Conservation (phyloP, 53 echinoderm and acorn worm species). For the Antedon mediterranea region DNA sequence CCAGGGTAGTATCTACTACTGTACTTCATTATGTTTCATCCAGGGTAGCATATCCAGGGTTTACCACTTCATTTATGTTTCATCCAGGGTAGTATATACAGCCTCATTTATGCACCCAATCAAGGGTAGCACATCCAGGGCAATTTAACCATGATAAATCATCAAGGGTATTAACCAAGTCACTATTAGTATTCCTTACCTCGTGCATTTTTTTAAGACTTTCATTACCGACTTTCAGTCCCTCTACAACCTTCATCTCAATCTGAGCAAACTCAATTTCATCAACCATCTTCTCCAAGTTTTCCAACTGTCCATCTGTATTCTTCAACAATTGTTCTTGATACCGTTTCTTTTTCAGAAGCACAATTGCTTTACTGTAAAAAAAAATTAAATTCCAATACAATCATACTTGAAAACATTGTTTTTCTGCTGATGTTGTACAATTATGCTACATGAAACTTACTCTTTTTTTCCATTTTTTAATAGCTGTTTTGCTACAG, state of each 20-base stretch:
- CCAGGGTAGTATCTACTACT: no score
- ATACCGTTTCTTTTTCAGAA: constrained; percentile 92
- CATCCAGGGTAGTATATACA: no score
- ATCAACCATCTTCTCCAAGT: constrained; percentile 64
- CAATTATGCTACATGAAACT: constrained; percentile 9
- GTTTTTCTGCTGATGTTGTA: background rate
- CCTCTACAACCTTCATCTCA: constrained; percentile 73
- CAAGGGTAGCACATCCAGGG: no score
- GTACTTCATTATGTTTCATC: no score
- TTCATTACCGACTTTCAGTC: constrained; percentile 82
- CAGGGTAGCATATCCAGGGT: no score
- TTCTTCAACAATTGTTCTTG: constrained; percentile 78
- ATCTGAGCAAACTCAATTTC: constrained; percentile 88
- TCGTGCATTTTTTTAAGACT: constrained; percentile 96
- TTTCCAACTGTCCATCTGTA: constrained; percentile 75
- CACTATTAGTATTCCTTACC: constrained; percentile 29
- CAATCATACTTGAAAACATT: no score
- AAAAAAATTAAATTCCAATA: no score
- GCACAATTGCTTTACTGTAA: constrained; percentile 54
- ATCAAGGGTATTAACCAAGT: no score
- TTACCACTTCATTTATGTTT: no score
- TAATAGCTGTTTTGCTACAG: constrained; percentile 68
- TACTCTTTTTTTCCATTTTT: constrained; percentile 95
- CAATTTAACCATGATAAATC: no score
- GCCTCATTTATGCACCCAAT: no score